Conservation (phyloP, 1,140 invertebrate genomes). For the Geopemphigus sp. region DNA sequence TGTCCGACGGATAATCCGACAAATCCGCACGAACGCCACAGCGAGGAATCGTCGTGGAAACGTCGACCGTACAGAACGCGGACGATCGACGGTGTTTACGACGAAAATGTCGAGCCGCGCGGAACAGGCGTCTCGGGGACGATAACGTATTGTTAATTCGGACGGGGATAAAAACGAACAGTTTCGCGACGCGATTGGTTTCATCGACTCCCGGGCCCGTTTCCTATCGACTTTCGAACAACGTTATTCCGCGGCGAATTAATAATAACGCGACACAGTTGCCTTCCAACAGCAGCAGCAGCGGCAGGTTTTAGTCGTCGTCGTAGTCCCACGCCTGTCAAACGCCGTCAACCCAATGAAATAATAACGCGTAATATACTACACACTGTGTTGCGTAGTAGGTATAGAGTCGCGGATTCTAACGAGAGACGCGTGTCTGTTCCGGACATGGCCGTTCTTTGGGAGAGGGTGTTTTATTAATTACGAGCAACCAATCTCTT, state of each 20-base stretch:
- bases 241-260: not conserved
- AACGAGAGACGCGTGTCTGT: constrained; percentile 23
- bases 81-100: too few relatives aligned
- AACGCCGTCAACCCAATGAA: not conserved
- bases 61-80: too few relatives aligned
- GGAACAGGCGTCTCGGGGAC: too few relatives aligned
- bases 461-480: constrained; percentile 40
- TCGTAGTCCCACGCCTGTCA: not conserved
- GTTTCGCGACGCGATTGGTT: too few relatives aligned
- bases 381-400: too few relatives aligned
- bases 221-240: too few relatives aligned
- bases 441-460: not conserved
- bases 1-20: not conserved
- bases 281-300: too few relatives aligned
- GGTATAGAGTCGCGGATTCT: not conserved
- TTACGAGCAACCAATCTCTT: not conserved
- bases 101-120: too few relatives aligned
- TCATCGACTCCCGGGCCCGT: too few relatives aligned
- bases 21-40: not conserved
- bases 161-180: too few relatives aligned
- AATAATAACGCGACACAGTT: not conserved
- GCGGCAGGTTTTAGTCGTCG: not conserved
- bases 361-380: not conserved
- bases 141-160: too few relatives aligned
- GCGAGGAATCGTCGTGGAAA: too few relatives aligned